Evolutionary conservation across 2,888 invertebrate genomes (phyloP), one percentile per base, ranked within the genome.

Genomic region (Saturnia pavonia): DNA sequence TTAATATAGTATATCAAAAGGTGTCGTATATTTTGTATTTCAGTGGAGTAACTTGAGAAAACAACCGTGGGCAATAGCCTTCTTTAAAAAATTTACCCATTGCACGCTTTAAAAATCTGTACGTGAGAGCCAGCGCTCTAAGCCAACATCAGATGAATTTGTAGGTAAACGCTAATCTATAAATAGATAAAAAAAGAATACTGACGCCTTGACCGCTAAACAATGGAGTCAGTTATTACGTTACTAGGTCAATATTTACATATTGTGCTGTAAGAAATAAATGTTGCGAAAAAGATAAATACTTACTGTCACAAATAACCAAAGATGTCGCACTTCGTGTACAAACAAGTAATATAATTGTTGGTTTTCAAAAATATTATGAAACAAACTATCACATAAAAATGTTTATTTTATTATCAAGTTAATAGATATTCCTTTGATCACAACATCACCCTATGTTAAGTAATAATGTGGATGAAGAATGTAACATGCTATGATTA

Each of bases 201-300:
- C 27, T 25, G 14, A 60, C 27, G 14, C 27, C 57, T 60, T 60
- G 57, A 60, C 57, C 27, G 27, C 14, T 60, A 60, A 14, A 60
- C 25, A 60, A 60, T 60, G 57, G 27, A 60, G 0, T 14, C 57
- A 12, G 25, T 60, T 60, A 14, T 60, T 27, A 60, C 57, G 57
- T 14, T 60, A 25, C 57, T 25, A 27, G 57, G 57, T 60, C 25
- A 60, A 60, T 12, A 60, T 60, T 60, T 60, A 60, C 57, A 60
- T 60, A 60, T 60, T 27, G 25, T 60, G 57, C 25, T 60, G 57
- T 60, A 60, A 60, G 25, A 27, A 60, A 60, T 27, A 60, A 60
- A 60, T 54, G 54, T 54, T 22, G 54, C 22, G 54, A n/a, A 60
- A 51, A 60, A 60, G 14, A 60, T 6, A 60, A 60, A 60, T 27